Conservation (phyloP, 30 jellyfish, hydroid and myxozoan genomes). For the Chironex yamaguchii region DNA sequence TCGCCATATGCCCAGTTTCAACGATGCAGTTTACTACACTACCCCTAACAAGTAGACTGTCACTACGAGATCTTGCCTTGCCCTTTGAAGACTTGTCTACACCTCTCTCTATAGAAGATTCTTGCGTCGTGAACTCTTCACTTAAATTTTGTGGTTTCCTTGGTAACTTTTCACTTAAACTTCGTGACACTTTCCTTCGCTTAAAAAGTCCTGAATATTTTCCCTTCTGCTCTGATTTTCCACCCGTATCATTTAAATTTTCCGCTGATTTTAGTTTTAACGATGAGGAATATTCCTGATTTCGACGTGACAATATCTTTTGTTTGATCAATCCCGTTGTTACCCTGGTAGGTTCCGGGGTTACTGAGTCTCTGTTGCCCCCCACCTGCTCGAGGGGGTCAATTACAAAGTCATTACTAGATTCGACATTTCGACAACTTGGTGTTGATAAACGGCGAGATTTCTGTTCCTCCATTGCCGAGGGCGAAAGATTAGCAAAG, state of each 20-base stretch:
- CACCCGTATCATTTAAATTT: background rate
- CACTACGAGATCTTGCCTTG: constrained; percentile 83
- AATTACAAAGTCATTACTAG: background rate
- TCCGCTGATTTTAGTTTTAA: background rate
- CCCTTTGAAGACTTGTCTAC: background rate
- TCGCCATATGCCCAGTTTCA: constrained; percentile 90
- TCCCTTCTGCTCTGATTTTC: background rate
- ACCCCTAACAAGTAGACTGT: constrained; percentile 74
- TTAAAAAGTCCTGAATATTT: background rate
- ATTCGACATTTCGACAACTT: background rate
- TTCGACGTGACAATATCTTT: background rate
- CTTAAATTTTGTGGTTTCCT: background rate
- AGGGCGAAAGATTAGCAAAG: constrained; percentile 4
- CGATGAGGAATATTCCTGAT: background rate
- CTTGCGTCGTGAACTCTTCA: background rate
- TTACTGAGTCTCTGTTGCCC: background rate
- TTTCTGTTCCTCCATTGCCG: background rate
- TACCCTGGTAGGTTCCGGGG: background rate
- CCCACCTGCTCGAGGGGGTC: background rate
- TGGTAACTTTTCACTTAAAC: constrained; percentile 31
- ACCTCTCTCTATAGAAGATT: background rate
- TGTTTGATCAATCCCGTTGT: background rate
- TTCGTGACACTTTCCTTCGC: constrained; percentile 10
- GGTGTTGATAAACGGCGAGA: background rate
- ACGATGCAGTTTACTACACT: constrained; percentile 63